Percentiles rank a stretch among this genome's conserved stretches.
phyloP scores from a whole-genome alignment of 2,797 vertebrate species.

The Nyctalus aviator region DNA sequence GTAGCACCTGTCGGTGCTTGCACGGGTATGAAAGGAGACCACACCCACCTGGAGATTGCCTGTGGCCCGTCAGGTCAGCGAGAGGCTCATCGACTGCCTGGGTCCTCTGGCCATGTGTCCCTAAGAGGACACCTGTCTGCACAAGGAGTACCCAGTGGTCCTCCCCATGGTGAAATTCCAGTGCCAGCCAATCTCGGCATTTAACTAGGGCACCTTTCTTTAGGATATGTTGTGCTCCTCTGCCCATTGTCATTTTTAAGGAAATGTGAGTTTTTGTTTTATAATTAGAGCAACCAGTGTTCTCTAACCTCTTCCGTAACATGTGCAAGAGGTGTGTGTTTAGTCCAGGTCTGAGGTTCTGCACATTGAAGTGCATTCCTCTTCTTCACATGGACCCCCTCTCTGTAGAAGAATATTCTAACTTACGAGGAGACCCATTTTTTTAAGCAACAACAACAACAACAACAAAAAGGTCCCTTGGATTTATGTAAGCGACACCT shows the following conservation, averaged over 20 bases:
- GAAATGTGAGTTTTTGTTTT: not conserved
- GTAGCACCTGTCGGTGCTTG: accelerated
- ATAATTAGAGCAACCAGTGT: accelerated
- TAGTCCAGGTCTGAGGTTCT: not conserved
- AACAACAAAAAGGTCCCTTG: not conserved
- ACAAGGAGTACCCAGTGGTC: accelerated
- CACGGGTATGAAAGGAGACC: not conserved
- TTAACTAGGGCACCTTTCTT: not conserved
- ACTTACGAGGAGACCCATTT: not conserved
- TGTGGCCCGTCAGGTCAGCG: not conserved
- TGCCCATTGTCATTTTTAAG: accelerated
- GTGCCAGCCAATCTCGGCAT: accelerated
- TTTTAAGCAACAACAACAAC: not conserved
- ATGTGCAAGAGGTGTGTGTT: not conserved
- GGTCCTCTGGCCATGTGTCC: accelerated
- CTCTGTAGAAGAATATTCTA: not conserved
- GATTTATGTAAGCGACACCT: no score
- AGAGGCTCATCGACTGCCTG: no score
- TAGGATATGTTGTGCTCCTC: accelerated
- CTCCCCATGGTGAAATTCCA: accelerated
- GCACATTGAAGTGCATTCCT: not conserved
- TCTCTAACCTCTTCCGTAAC: accelerated
- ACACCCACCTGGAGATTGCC: not conserved
- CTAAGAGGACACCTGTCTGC: accelerated
- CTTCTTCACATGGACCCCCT: not conserved